These are phyloP conservation scores for Acipenser ruthenus DNA, from an alignment of 2,797 vertebrate species.

Conservation along the genomic window DNA sequence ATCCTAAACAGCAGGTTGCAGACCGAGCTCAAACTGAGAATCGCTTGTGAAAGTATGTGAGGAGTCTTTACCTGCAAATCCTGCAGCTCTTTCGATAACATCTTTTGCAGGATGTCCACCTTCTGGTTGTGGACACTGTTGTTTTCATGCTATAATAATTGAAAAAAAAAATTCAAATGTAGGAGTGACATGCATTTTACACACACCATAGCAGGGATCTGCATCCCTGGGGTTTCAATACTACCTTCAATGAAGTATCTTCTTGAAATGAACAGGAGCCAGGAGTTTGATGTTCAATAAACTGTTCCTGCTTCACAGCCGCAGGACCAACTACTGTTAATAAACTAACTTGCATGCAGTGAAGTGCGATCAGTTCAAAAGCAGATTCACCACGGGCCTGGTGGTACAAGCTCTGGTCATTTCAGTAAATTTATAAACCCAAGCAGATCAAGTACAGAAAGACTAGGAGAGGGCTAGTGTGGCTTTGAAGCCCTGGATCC, in stretches of 20 bases:
- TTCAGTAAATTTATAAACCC: background rate
- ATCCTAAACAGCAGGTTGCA: slow-evolving; percentile 18
- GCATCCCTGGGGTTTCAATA: background rate
- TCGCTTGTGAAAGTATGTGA: background rate
- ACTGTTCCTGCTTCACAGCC: too few relatives aligned
- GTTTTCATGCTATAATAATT: slow-evolving; percentile 69
- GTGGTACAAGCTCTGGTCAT: background rate
- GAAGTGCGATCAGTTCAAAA: background rate
- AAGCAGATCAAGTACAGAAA: background rate
- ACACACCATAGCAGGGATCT: background rate
- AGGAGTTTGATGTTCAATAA: background rate
- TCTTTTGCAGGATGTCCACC: slow-evolving; percentile 77
- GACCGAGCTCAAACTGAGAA: background rate
- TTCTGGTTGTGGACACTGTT: slow-evolving; percentile 77
- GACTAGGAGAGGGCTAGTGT: background rate
- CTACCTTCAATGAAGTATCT: background rate
- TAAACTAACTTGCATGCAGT: too few relatives aligned
- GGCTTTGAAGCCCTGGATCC: background rate
- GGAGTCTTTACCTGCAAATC: slow-evolving; percentile 71
- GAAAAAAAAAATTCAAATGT: slow-evolving; percentile 4
- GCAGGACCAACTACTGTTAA: too few relatives aligned
- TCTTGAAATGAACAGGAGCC: background rate
- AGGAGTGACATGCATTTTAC: background rate
- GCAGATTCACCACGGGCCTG: background rate
- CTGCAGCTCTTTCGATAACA: slow-evolving; percentile 78